Conservation (phyloP, 2,113 vertebrate genomes). For the Nymphicus hollandicus region DNA sequence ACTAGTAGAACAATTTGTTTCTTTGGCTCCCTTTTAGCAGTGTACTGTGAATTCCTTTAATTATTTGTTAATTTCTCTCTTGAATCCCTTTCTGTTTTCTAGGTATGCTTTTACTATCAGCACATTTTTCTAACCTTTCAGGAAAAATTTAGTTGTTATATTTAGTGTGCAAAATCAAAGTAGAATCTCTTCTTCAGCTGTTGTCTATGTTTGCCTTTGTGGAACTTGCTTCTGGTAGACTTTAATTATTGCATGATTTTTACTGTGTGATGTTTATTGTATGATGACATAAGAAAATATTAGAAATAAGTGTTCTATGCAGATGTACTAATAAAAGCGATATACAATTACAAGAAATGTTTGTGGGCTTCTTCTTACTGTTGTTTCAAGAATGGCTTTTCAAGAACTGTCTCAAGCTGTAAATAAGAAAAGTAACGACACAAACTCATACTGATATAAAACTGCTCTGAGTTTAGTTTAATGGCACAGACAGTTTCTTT, state of each 20-base stretch:
- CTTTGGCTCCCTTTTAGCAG: neutral
- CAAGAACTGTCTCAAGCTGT: neutral
- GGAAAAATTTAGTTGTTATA: neutral
- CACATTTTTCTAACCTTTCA: neutral
- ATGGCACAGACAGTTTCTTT: neutral
- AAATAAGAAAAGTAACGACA: neutral
- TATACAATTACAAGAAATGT: neutral
- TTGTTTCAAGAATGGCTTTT: neutral
- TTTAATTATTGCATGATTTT: neutral
- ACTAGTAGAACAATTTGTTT: neutral
- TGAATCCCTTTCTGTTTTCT: neutral
- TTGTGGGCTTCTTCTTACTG: neutral
- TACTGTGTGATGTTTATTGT: neutral
- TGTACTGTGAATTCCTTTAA: neutral
- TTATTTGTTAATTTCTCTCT: neutral
- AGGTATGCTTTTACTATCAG: neutral
- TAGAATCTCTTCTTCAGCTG: neutral
- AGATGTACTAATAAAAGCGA: neutral
- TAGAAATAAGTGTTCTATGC: neutral
- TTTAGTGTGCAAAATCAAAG: neutral
- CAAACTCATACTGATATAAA: neutral
- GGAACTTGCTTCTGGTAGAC: neutral
- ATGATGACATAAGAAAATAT: neutral
- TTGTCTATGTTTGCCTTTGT: neutral
- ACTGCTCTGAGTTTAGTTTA: neutral